A percentile compares a stretch with the other conserved stretches of the same genome.
Conservation (phyloP, 2,797 vertebrate species). For the Sebastes steindachneri region DNA sequence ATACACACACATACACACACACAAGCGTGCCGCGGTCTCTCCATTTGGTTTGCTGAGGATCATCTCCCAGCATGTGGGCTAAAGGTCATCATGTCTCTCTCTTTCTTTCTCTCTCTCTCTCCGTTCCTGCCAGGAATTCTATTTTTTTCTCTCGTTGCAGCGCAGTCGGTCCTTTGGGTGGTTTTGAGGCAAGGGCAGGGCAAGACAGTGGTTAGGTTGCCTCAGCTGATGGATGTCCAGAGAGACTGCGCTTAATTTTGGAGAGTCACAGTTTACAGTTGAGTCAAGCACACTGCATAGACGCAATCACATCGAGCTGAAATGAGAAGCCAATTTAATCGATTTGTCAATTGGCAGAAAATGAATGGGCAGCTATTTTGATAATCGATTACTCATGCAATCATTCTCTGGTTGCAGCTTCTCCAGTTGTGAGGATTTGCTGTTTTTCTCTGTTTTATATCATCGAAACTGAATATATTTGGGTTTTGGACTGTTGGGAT, state of each 20-base stretch:
- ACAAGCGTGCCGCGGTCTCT: slow-evolving; percentile 4
- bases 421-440: neutral
- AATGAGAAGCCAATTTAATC: neutral
- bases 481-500: neutral
- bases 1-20: neutral
- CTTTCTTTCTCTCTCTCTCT: neutral
- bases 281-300: neutral
- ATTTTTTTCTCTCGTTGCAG: slow-evolving; percentile 44
- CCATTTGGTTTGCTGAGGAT: slow-evolving; percentile 52
- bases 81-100: slow-evolving; percentile 59
- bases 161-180: slow-evolving; percentile 45
- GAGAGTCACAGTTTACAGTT: neutral
- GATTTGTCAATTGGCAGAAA: neutral
- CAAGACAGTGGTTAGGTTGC: slow-evolving; percentile 53
- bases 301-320: neutral
- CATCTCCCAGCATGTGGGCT: slow-evolving; percentile 72
- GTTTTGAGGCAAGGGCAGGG: slow-evolving; percentile 67
- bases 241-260: slow-evolving; percentile 22
- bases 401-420: neutral
- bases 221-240: slow-evolving; percentile 45
- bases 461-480: neutral
- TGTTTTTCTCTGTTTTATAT: neutral
- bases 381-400: neutral
- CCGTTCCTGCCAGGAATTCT: slow-evolving; percentile 59
- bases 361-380: neutral